Conservation (phyloP, 2,113 vertebrate species). For the Lamprologus ornatipinnis region DNA sequence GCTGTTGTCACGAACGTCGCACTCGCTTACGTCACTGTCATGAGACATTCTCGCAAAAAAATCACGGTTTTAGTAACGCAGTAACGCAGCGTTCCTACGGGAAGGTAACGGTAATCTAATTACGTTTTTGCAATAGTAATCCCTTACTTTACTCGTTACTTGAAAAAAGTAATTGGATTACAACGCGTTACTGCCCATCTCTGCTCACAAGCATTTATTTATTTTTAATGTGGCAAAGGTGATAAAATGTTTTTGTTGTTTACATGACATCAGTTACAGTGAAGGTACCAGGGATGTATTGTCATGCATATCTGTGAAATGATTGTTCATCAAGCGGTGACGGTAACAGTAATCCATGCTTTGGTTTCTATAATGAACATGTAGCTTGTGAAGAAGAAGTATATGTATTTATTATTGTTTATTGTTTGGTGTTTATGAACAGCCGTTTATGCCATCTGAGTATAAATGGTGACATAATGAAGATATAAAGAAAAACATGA, state of each 20-base stretch:
- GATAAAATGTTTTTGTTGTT: neutral
- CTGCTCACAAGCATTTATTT: too few relatives aligned
- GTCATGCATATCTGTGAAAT: neutral
- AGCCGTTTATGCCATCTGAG: neutral
- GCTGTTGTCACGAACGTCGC: too few relatives aligned
- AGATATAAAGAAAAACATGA: neutral
- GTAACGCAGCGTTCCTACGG: too few relatives aligned
- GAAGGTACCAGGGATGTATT: neutral
- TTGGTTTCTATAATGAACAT: neutral
- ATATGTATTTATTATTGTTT: neutral
- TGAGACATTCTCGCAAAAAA: too few relatives aligned
- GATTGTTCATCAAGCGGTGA: neutral
- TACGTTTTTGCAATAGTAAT: too few relatives aligned
- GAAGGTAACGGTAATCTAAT: too few relatives aligned
- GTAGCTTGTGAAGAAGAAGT: neutral
- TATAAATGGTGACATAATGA: neutral
- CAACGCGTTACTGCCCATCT: too few relatives aligned
- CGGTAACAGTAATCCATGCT: rapidly evolving
- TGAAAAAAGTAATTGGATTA: too few relatives aligned
- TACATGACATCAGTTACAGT: neutral
- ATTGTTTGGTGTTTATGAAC: neutral
- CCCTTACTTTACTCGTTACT: too few relatives aligned
- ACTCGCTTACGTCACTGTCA: too few relatives aligned
- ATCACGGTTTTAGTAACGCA: too few relatives aligned
- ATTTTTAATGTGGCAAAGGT: rapidly evolving